Percentiles rank a stretch among this genome's conserved stretches.
These are phyloP conservation scores for Salvator merianae DNA, from an alignment of 2,113 vertebrate genomes.

Conservation along the genomic window DNA sequence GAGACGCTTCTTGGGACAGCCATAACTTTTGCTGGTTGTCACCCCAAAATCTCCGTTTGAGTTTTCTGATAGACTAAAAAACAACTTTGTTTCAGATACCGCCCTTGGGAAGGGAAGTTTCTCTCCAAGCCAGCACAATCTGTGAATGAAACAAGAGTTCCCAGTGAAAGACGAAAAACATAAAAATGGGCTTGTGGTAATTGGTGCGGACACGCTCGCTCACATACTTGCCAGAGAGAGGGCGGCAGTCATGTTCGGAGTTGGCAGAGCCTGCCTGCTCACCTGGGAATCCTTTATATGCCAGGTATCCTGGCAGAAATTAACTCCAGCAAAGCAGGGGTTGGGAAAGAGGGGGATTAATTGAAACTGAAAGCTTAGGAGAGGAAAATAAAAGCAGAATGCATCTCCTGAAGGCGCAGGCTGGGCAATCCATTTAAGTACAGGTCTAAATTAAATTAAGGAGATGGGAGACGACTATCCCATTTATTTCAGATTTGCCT, in stretches of 20 bases:
- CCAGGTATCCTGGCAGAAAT: neutral
- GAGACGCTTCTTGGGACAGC: too few species aligned
- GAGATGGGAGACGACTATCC: neutral
- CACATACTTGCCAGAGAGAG: too few species aligned
- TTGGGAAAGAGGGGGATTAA: neutral
- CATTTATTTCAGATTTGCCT: neutral
- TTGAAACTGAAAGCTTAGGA: neutral
- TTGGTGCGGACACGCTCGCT: constrained; percentile 5
- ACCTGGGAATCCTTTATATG: neutral
- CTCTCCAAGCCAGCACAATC: neutral
- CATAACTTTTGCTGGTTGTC: too few species aligned
- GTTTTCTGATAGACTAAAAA: too few species aligned
- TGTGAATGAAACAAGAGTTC: constrained; percentile 20
- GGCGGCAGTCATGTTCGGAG: too few species aligned
- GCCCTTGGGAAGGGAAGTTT: neutral
- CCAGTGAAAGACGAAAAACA: constrained; percentile 10
- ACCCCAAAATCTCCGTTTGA: too few species aligned
- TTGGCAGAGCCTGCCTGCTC: neutral
- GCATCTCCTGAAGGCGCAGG: neutral
- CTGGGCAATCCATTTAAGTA: neutral
- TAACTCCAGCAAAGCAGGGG: rapidly evolving
- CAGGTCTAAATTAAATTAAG: neutral
- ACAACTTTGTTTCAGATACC: too few species aligned
- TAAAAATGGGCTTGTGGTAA: constrained; percentile 14
- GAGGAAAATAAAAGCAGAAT: neutral